Evolutionary conservation across 2,888 invertebrate species (phyloP), one percentile per base, ranked within the genome.

Genomic region (Neria commutata): DNA sequence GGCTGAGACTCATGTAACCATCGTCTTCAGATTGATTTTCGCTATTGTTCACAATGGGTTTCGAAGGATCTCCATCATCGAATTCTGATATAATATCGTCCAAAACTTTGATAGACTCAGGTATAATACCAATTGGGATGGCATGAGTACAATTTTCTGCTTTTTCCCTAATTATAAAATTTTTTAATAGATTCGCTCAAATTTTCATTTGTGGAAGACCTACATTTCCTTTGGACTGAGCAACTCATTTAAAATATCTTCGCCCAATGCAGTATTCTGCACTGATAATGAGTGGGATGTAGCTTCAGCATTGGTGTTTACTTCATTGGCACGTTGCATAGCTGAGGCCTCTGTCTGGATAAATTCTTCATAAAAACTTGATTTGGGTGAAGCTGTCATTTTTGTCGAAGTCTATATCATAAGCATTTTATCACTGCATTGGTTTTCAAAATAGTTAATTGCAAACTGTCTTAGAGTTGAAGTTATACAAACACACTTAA

Each of bases 1-100:
- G 92, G 87, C 92, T 93, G 87, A 92, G 91, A 84, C 92, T 92
- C 92, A 92, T 92, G 84, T 93, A 92, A 81, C 92, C 92, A 87
- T 93, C 92, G 87, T 93, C 92, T 81, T 93, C 92, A 58, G 92
- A 92, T 80, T 92, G 92, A 81, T 92, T 91, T 71, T 91, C 91
- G 80, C 91, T 91, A 84, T 91, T 91, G 48, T 73, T 70, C 64
- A 75, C 66, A 61, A 79, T 79, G 60, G 73, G 73, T 29, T 81
- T 80, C 63, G 77, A 77, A 34, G 77, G 78, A 61, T 81, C 75
- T 25, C 77, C 76, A 83, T 93, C 93, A 86, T 94, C 94, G 86
- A 93, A 94, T 85, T 94, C 93, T 72, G 92, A 92, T 82, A 94
- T 85, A 82, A 94, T 93, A 80, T 91, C 90, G 85, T 94, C 94